Percentiles rank a stretch among this genome's conserved stretches.
Conservation (phyloP, 2,113 vertebrate species). For the Dolichallabes microphthalmus region DNA sequence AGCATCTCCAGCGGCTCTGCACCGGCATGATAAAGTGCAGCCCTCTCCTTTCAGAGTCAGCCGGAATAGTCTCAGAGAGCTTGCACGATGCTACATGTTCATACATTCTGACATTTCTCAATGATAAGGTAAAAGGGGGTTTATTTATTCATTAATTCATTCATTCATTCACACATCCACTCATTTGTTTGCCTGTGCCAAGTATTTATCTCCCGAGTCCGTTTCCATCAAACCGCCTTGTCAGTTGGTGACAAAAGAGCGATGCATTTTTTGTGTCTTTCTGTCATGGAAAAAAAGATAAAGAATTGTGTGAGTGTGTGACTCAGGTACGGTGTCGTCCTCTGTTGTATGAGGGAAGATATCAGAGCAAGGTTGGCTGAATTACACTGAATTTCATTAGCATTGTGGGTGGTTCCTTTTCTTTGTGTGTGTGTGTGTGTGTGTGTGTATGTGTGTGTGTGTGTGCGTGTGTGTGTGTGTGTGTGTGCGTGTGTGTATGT, state of each 20-base stretch:
- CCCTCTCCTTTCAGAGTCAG: slow-evolving; percentile 52
- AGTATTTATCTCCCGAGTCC: slow-evolving; percentile 13
- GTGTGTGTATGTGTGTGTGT: neutral
- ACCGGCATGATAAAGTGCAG: slow-evolving; percentile 62
- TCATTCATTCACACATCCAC: neutral
- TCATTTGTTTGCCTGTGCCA: neutral
- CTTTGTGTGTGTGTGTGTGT: neutral
- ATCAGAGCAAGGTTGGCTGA: neutral
- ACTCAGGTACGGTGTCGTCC: neutral
- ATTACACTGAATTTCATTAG: neutral
- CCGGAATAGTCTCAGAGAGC: slow-evolving; percentile 62
- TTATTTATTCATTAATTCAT: slow-evolving; percentile 55
- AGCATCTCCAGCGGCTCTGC: slow-evolving; percentile 68
- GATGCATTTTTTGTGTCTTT: neutral
- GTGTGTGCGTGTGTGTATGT: neutral
- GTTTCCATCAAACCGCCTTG: slow-evolving; percentile 26
- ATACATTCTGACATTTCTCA: slow-evolving; percentile 64
- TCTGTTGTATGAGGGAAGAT: slow-evolving; percentile 2
- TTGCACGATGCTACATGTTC: slow-evolving; percentile 71
- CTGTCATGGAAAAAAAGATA: neutral
- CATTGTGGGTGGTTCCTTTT: neutral
- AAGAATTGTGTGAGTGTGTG: neutral
- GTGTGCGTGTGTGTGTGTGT: neutral
- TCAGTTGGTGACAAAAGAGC: slow-evolving; percentile 16
- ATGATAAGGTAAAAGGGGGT: slow-evolving; percentile 62